Percentiles rank a stretch among this genome's conserved stretches.
phyloP scores from a whole-genome alignment of 2,888 invertebrate species.

The Vesta saturnalis region DNA sequence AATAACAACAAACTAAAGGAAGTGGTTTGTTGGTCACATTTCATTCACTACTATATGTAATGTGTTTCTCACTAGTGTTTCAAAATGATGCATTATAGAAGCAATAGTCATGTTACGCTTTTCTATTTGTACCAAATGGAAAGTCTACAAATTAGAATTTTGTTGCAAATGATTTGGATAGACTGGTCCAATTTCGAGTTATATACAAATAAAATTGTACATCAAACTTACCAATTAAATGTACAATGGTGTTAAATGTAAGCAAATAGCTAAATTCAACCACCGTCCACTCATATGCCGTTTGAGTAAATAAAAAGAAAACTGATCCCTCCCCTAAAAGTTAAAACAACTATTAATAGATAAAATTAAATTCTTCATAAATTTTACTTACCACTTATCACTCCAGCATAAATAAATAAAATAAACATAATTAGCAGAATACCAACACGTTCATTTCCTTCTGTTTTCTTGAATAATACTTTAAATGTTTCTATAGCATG shows the following conservation, averaged over 20 bases:
- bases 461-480: constrained; percentile 46
- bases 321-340: constrained; percentile 69
- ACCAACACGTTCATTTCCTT: constrained; percentile 50
- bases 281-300: constrained; percentile 69
- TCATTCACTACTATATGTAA: no score
- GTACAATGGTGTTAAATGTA: constrained; percentile 67
- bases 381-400: constrained; percentile 49
- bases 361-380: not conserved
- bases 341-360: not conserved
- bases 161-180: no score
- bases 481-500: constrained; percentile 51
- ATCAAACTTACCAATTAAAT: constrained; percentile 63
- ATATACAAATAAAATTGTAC: no score
- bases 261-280: constrained; percentile 68
- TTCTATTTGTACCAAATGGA: no score
- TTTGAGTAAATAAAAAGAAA: constrained; percentile 68
- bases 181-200: no score
- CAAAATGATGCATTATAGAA: no score
- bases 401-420: constrained; percentile 38
- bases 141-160: no score
- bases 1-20: no score
- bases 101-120: no score
- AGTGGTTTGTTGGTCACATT: no score
- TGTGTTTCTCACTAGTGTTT: no score
- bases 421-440: constrained; percentile 50